Evolutionary conservation across 2,797 vertebrate genomes (phyloP), one percentile per base, ranked within the genome.

Genomic region (Trachurus trachurus): DNA sequence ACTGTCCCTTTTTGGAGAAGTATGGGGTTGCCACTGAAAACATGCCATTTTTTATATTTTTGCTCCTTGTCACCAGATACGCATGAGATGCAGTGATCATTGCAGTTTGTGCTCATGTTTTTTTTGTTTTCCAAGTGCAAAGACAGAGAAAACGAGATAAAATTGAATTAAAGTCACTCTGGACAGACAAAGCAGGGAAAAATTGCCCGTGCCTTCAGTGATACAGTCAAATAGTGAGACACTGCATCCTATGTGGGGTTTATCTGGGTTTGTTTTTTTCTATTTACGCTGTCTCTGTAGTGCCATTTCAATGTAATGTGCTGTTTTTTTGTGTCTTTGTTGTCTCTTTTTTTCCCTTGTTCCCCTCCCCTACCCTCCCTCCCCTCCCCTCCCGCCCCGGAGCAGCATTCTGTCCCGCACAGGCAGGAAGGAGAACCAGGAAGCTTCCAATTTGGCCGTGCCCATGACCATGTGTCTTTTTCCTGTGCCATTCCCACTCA

Each of bases 261-360:
- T 97, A 99, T 99, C 98, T 99, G 98, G 98, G 96, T 96, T 95
- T 93, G 94, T 96, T 96, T 98, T 98, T 98, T 99, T 98, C 98
- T 99, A 98, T 98, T 98, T 99, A 97, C 98, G 97, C 98, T 98
- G 98, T 99, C 98, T 99, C 98, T 99, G 98, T 98, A 98, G 98
- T 99, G 98, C 99, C 98, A 99, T 99, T 99, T 99, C 98, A 99
- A 99, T 99, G 98, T 99, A 99, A 99, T 99, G 98, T 99, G 98
- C 98, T 99, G 98, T 99, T 96, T 99, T 97, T 99, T 99, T 99
- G 98, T 99, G 98, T 99, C 97, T 99, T 98, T 99, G 98, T 99
- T 99, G 98, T 99, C 97, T 99, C 97, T 99, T 98, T 98, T 98
- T 98, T 99, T 97, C 98, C 98, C 98, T 98, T 95, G 93, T 94